Base-by-base conservation (phyloP, 2,797 vertebrate genomes). In the Pangasius krempfi region DNA sequence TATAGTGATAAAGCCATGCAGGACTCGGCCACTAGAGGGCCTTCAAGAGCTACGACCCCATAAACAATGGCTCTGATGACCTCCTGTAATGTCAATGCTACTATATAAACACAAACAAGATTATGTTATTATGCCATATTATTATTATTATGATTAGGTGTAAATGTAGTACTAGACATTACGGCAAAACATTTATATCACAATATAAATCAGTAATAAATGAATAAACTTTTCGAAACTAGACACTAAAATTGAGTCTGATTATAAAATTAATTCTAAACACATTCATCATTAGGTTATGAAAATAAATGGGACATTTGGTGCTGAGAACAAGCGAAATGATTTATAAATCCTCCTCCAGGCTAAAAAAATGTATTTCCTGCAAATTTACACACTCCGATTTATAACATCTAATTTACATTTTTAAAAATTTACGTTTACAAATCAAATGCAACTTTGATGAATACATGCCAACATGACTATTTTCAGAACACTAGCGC, bases 11-110 rank as follows among this genome's bases (percentile, higher is more conserved):
- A 12, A 6, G 4, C 14, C 14, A 58, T 20, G 13, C 64, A 47
- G 0, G 10, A 16, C n/a, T 7, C 16, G 20, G 37, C 88, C 88
- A 80, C 83, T 85, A 88, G 88, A 88, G 62, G 88, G 62, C 1
- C 5, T n/a, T 80, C 73, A 44, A 58, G 50, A 88, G 72, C 54
- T 52, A 60, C 14, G 5, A 80, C 33, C 13, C 9, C n/a, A 68
- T 5, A 60, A 5, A 40, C 2, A 60, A 25, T 2, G 0, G 12
- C 1, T 7, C 22, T 40, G 13, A 81, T 27, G 0, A 14, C 5
- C 4, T 60, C 16, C 30, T 18, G 25, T 20, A 22, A 56, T 2
- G 13, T 79, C 50, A 78, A 44, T 40, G 25, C 70, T 40, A 20
- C 18, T 37, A 27, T 44, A 33, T 22, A 1, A 9, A 44, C 33